Percentiles rank a stretch among this genome's conserved stretches.
Evolutionary conservation across 1,140 invertebrate species (phyloP).

Genomic region (Trichonephila inaurata): DNA sequence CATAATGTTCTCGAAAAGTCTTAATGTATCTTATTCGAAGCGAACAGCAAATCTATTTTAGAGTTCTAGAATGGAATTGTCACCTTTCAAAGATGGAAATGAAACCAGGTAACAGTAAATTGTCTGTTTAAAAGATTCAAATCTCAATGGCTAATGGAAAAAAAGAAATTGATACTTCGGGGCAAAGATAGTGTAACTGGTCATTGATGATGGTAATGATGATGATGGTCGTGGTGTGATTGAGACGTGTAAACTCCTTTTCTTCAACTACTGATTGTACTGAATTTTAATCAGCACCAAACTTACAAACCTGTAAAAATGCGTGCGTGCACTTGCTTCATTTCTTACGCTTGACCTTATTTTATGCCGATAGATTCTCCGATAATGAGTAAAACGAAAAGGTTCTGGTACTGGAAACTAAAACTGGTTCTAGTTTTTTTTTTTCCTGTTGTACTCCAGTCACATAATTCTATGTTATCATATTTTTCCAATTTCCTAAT

Average conservation of each 20-base stretch:
- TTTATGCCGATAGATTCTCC: not conserved
- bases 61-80: not conserved
- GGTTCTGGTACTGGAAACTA: not conserved
- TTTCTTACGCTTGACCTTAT: constrained; percentile 12
- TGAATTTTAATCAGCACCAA: not conserved
- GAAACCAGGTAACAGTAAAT: not conserved
- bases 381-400: not conserved
- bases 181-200: not conserved
- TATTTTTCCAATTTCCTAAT: too few species aligned
- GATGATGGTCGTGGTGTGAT: not conserved
- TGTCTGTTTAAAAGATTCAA: not conserved
- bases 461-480: too few species aligned
- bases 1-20: too few species aligned
- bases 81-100: not conserved
- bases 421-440: not conserved
- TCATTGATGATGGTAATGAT: not conserved
- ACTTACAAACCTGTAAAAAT: not conserved
- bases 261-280: not conserved
- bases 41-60: too few species aligned
- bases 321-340: not conserved
- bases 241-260: not conserved
- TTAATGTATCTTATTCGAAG: too few species aligned
- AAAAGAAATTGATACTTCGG: not conserved
- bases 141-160: not conserved
- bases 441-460: not conserved